These are phyloP conservation scores for Campaea margaritaria DNA, from an alignment of 2,888 invertebrate species.

Conservation along the genomic window DNA sequence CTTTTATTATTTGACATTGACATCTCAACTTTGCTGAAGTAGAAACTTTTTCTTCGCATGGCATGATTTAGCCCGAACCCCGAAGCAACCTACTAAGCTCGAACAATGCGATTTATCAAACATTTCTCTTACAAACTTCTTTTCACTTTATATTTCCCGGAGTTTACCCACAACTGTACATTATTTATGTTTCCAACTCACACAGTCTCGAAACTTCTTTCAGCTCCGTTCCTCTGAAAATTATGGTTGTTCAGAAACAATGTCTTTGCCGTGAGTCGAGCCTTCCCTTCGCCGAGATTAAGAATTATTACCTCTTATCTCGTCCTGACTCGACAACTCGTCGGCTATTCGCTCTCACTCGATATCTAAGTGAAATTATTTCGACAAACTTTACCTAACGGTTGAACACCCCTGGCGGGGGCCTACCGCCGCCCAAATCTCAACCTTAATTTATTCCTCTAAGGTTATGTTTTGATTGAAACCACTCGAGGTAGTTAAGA, in stretches of 20 bases:
- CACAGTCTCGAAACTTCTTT: slow-evolving; percentile 53
- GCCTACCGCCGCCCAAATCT: slow-evolving; percentile 44
- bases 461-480: slow-evolving; percentile 52
- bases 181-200: slow-evolving; percentile 43
- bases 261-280: slow-evolving; percentile 51
- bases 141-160: slow-evolving; percentile 16
- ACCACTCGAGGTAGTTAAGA: slow-evolving; percentile 56
- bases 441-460: slow-evolving; percentile 48
- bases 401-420: slow-evolving; percentile 60
- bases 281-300: slow-evolving; percentile 66
- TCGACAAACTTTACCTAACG: slow-evolving; percentile 77
- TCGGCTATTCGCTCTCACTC: slow-evolving; percentile 70
- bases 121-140: slow-evolving; percentile 20
- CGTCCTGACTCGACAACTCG: slow-evolving; percentile 72
- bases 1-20: too few species aligned
- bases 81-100: neutral
- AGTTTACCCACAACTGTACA: slow-evolving; percentile 34
- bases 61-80: slow-evolving; percentile 7
- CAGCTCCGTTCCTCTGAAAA: slow-evolving; percentile 56
- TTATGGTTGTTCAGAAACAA: slow-evolving; percentile 69
- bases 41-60: neutral
- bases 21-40: neutral
- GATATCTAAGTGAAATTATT: slow-evolving; percentile 80
- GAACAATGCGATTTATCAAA: slow-evolving; percentile 11
- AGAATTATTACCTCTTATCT: slow-evolving; percentile 81